phyloP scores from a whole-genome alignment of 2,797 vertebrate genomes.

The Mormyrus proboscirostris region DNA sequence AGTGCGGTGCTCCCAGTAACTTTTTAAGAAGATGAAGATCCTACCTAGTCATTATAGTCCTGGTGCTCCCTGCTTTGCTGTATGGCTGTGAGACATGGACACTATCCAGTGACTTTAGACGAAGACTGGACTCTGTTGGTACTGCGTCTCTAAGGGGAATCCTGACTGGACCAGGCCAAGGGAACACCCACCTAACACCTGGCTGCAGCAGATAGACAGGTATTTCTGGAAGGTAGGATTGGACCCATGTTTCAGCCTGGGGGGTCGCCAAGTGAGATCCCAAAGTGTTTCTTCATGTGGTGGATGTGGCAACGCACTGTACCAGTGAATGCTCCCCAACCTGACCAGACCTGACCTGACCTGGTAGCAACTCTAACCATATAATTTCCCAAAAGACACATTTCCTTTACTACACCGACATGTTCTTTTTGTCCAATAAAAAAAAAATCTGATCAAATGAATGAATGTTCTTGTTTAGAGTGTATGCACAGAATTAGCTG shows the following conservation, averaged over 20 bases:
- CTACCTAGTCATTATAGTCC: not conserved
- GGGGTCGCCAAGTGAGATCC: not conserved
- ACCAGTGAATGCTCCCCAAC: not conserved
- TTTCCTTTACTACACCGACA: not conserved
- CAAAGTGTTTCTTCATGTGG: not conserved
- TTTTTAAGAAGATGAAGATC: not conserved
- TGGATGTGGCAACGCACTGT: not conserved
- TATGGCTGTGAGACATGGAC: not conserved
- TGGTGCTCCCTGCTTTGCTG: not conserved
- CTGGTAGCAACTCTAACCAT: not conserved
- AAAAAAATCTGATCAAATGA: not conserved
- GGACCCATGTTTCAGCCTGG: not conserved
- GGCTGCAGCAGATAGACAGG: not conserved
- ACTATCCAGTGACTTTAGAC: not conserved
- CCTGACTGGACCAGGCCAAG: not conserved
- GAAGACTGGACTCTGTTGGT: not conserved
- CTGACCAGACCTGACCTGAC: not conserved
- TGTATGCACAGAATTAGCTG: not conserved
- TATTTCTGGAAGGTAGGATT: not conserved
- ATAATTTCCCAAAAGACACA: not conserved
- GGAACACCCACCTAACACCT: not conserved
- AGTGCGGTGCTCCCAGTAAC: not conserved
- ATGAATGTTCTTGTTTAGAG: not conserved
- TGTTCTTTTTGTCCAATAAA: not conserved
- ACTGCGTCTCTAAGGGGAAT: not conserved